Evolutionary conservation across 2,797 vertebrate genomes (phyloP).

Genomic region (Agapornis canus): DNA sequence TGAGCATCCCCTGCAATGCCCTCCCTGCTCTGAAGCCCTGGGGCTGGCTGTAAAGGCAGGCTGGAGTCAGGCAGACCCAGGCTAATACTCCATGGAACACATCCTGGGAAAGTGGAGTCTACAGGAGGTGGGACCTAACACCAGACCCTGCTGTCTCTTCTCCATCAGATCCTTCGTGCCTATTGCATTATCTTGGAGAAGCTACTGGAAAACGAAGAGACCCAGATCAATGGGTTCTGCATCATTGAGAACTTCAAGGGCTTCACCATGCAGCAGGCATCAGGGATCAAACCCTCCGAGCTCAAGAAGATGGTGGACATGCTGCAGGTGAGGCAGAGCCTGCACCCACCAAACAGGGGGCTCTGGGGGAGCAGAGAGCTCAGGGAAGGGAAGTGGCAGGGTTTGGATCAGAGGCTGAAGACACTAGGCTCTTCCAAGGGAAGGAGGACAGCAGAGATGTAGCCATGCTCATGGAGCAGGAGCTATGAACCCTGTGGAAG

Average conservation of each 20-base stretch:
- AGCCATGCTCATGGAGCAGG: not conserved
- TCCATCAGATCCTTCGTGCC: conserved; percentile 88
- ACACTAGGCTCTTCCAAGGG: not conserved
- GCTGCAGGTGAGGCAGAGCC: conserved; percentile 86
- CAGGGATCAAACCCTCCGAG: conserved; percentile 90
- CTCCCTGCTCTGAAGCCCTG: not conserved
- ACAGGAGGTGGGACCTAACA: not conserved
- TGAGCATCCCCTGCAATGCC: not conserved
- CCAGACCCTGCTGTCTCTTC: not conserved
- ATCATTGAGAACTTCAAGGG: conserved; percentile 97
- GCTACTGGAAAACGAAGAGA: conserved; percentile 94
- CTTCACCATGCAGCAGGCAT: conserved; percentile 96
- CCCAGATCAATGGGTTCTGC: conserved; percentile 97
- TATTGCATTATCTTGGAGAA: conserved; percentile 97
- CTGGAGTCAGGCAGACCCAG: not conserved
- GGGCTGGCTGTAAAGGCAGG: not conserved
- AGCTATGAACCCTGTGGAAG: not conserved
- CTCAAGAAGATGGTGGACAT: conserved; percentile 99
- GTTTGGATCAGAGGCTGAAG: not conserved
- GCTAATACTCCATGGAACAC: not conserved
- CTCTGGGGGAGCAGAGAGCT: not conserved
- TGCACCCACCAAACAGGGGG: not conserved
- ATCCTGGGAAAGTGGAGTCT: not conserved
- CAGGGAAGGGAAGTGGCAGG: not conserved
- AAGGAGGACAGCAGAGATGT: not conserved